Evolutionary conservation across 92 coral and sea anemone genomes (phyloP).

Genomic region (Zoanthus sociatus): DNA sequence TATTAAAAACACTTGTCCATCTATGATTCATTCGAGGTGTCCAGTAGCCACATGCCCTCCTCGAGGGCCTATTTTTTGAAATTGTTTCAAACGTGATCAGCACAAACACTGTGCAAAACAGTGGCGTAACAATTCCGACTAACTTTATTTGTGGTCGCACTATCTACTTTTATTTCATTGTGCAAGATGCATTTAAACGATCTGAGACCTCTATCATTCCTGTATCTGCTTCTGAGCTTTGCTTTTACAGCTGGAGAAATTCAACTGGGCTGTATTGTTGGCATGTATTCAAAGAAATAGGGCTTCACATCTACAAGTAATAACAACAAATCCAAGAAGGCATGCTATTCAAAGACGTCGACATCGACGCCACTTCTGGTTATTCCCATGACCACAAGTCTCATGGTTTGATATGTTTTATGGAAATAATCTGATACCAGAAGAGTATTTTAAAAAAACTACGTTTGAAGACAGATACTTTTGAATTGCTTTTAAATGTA

Average conservation of each 20-base stretch:
- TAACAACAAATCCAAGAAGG: neutral
- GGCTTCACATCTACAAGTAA: slow-evolving; percentile 6
- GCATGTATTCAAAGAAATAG: slow-evolving; percentile 20
- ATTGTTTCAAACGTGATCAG: no score
- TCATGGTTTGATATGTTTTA: neutral
- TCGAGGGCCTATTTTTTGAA: no score
- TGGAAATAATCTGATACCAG: neutral
- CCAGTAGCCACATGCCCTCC: no score
- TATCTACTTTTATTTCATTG: no score
- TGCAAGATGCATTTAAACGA: no score
- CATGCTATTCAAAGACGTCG: neutral
- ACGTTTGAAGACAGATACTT: neutral
- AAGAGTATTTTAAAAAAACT: neutral
- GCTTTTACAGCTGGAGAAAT: slow-evolving; percentile 20
- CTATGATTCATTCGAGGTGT: no score
- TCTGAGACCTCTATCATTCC: neutral
- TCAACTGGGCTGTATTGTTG: slow-evolving; percentile 9
- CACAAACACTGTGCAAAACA: no score
- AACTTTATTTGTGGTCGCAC: no score
- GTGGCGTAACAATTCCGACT: no score
- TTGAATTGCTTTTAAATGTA: neutral
- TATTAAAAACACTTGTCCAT: no score
- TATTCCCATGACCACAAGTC: neutral
- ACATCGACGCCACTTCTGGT: neutral
- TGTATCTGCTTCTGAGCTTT: slow-evolving; percentile 1